Percentiles rank a stretch among this genome's conserved stretches.
phyloP scores from a whole-genome alignment of 2,113 vertebrate species.

The Oncorhynchus clarkii region DNA sequence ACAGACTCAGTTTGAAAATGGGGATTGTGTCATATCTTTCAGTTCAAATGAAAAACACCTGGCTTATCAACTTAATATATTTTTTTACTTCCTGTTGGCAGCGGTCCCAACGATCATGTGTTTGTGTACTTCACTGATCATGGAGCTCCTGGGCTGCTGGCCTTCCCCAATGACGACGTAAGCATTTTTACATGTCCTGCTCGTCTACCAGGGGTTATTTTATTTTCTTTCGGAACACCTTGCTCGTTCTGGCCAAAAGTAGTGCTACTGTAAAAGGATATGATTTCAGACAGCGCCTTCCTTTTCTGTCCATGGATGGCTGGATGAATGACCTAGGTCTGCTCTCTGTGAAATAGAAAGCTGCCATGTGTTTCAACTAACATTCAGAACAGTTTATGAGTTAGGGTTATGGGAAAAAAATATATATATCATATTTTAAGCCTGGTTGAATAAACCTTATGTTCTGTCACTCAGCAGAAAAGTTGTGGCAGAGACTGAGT shows the following conservation, averaged over 20 bases:
- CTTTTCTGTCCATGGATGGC: not conserved
- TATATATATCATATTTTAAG: not conserved
- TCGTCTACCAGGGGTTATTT: not conserved
- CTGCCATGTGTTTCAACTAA: not conserved
- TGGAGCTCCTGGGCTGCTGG: constrained; percentile 87
- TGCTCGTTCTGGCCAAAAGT: too few species aligned
- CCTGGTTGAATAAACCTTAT: not conserved
- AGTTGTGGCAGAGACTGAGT: not conserved
- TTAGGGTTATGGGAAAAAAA: not conserved
- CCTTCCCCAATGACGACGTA: constrained; percentile 88
- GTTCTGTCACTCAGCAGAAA: not conserved
- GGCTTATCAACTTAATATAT: not conserved
- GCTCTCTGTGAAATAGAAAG: too few species aligned
- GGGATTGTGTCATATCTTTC: not conserved
- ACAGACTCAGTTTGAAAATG: too few species aligned
- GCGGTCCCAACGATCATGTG: constrained; percentile 90
- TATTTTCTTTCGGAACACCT: too few species aligned
- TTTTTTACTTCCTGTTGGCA: constrained; percentile 61
- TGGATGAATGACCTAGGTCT: not conserved
- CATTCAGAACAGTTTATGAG: not conserved
- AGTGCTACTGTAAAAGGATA: too few species aligned
- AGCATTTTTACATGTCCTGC: constrained; percentile 53
- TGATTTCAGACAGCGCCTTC: too few species aligned
- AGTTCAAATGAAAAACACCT: not conserved
- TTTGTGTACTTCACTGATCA: constrained; percentile 97